Evolutionary conservation across 2,888 invertebrate species (phyloP).

Genomic region (Linnaemya vulpina): DNA sequence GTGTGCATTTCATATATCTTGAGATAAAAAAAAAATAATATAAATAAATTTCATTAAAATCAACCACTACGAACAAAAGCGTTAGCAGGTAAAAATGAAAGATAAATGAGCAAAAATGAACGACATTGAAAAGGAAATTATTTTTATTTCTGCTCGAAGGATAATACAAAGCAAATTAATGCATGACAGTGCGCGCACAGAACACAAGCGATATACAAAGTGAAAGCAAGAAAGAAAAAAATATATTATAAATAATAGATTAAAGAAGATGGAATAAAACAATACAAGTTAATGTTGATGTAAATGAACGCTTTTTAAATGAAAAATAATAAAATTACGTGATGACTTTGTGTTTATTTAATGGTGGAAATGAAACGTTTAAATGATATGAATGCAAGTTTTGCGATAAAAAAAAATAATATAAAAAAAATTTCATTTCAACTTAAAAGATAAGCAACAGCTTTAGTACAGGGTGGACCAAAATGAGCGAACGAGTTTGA

Average conservation of each 20-base stretch:
- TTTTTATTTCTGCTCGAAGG: slow-evolving; percentile 72
- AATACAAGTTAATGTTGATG: slow-evolving; percentile 68
- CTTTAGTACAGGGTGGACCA: too few relatives aligned
- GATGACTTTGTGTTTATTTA: slow-evolving; percentile 65
- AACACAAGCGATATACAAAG: slow-evolving; percentile 4
- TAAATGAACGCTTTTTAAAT: slow-evolving; percentile 58
- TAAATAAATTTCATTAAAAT: slow-evolving; percentile 39
- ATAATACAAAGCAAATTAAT: slow-evolving; percentile 72
- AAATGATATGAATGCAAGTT: neutral
- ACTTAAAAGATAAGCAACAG: too few relatives aligned
- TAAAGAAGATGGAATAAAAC: slow-evolving; percentile 36
- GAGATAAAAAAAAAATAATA: neutral
- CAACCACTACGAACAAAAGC: slow-evolving; percentile 18
- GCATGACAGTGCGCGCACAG: slow-evolving; percentile 59
- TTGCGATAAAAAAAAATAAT: neutral
- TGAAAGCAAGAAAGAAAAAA: slow-evolving; percentile 29
- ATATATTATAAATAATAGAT: slow-evolving; percentile 26
- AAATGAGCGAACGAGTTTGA: too few relatives aligned
- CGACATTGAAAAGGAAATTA: slow-evolving; percentile 71
- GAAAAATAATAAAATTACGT: slow-evolving; percentile 69
- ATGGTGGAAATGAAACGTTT: slow-evolving; percentile 15
- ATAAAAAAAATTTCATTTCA: too few relatives aligned
- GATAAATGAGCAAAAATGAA: slow-evolving; percentile 55
- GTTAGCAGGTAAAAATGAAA: slow-evolving; percentile 50
- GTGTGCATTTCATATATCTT: slow-evolving; percentile 6